phyloP scores from a whole-genome alignment of 2,888 invertebrate genomes.

The Arctia plantaginis region DNA sequence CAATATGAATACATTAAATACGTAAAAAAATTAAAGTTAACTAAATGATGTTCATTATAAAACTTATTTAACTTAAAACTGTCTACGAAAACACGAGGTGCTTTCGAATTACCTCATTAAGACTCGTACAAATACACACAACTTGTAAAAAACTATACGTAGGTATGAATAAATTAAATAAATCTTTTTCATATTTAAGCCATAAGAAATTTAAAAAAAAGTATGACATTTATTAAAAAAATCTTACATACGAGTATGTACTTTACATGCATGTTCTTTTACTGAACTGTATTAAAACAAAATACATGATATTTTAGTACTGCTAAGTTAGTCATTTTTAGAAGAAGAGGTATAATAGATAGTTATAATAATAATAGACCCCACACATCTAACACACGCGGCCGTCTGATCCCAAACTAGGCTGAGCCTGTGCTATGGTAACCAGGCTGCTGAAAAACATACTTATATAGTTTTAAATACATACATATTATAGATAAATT shows the following conservation, averaged over 20 bases:
- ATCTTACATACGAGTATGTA: too few species aligned
- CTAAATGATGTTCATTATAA: not conserved
- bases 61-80: not conserved
- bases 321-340: too few species aligned
- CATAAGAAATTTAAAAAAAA: not conserved
- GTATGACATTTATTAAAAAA: not conserved
- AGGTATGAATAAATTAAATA: not conserved
- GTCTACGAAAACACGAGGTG: not conserved
- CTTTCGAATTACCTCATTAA: slow-evolving; percentile 1
- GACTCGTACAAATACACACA: not conserved
- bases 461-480: too few species aligned
- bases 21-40: not conserved
- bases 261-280: not conserved
- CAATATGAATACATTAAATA: not conserved
- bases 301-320: too few species aligned
- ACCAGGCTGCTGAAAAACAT: too few species aligned
- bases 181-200: not conserved
- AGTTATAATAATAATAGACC: too few species aligned
- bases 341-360: too few species aligned
- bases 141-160: not conserved
- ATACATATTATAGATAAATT: too few species aligned
- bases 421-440: too few species aligned
- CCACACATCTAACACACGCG: too few species aligned
- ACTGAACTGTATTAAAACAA: too few species aligned
- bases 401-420: too few species aligned